Percentiles rank a stretch among this genome's conserved stretches.
These are phyloP conservation scores for Amphipyra berbera DNA, from an alignment of 2,888 invertebrate species.

Conservation along the genomic window DNA sequence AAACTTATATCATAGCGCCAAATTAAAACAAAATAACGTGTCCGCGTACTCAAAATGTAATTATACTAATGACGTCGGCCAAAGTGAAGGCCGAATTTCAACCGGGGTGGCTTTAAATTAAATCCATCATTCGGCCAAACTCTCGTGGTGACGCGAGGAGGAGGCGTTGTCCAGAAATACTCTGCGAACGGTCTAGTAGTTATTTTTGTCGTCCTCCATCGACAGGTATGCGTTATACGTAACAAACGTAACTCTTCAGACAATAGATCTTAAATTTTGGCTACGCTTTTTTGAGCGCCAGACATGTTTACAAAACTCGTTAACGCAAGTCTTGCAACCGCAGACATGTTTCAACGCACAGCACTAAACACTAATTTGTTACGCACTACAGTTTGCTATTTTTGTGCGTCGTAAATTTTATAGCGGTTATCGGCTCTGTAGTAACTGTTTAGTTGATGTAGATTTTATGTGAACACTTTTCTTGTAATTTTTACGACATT, in stretches of 20 bases:
- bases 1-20: constrained; percentile 29
- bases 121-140: constrained; percentile 46
- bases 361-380: constrained; percentile 52
- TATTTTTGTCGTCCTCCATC: constrained; percentile 79
- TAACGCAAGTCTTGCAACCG: constrained; percentile 35
- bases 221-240: constrained; percentile 75
- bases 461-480: constrained; percentile 54
- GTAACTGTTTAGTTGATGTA: constrained; percentile 51
- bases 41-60: constrained; percentile 37
- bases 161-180: constrained; percentile 73
- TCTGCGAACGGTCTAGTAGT: constrained; percentile 63
- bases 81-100: constrained; percentile 47
- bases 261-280: constrained; percentile 59
- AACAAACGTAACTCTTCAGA: constrained; percentile 62
- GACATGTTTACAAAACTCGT: constrained; percentile 53
- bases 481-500: constrained; percentile 46
- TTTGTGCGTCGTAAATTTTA: constrained; percentile 57
- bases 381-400: constrained; percentile 51
- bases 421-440: constrained; percentile 47
- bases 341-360: constrained; percentile 36
- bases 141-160: constrained; percentile 37
- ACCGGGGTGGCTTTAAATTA: constrained; percentile 32
- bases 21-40: constrained; percentile 16
- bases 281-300: constrained; percentile 55
- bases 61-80: constrained; percentile 22